Conservation (phyloP, 2,797 vertebrate genomes). For the Limnodromus scolopaceus region DNA sequence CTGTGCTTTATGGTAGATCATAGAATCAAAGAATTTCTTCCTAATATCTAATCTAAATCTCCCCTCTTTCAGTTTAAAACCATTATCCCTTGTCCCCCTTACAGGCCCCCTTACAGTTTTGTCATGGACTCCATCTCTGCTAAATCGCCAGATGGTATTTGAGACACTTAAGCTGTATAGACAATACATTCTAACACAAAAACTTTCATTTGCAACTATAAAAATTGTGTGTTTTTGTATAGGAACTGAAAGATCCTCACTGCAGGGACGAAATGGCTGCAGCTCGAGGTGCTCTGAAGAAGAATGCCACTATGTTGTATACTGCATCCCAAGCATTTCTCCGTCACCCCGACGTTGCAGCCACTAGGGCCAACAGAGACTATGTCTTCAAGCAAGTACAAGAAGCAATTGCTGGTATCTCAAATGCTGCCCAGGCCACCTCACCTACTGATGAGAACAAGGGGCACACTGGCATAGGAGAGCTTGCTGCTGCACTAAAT, state of each 20-base stretch:
- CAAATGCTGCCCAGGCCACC: conserved; percentile 95
- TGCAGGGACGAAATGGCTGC: conserved; percentile 98
- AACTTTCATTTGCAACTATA: accelerated
- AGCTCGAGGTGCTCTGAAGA: conserved; percentile 95
- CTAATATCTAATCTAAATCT: not conserved
- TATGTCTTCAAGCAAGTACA: conserved; percentile 99
- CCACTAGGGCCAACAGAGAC: conserved; percentile 95
- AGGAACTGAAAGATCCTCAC: conserved; percentile 98
- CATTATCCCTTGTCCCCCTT: not conserved
- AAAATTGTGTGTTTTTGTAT: accelerated
- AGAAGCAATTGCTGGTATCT: conserved; percentile 96
- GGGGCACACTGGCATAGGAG: conserved; percentile 94
- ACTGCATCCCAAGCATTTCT: conserved; percentile 97
- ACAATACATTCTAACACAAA: accelerated
- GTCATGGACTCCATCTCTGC: not conserved
- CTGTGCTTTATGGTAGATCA: not conserved
- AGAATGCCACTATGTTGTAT: conserved; percentile 98
- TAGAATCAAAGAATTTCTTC: not conserved
- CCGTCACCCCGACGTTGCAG: conserved; percentile 95
- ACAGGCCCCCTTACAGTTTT: not conserved
- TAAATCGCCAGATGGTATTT: accelerated
- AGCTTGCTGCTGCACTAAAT: conserved; percentile 95
- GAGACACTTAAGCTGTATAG: not conserved
- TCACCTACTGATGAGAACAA: conserved; percentile 96
- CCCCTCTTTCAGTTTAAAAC: not conserved